These are phyloP conservation scores for Malachius bipustulatus DNA, from an alignment of 2,888 invertebrate genomes.

Conservation along the genomic window DNA sequence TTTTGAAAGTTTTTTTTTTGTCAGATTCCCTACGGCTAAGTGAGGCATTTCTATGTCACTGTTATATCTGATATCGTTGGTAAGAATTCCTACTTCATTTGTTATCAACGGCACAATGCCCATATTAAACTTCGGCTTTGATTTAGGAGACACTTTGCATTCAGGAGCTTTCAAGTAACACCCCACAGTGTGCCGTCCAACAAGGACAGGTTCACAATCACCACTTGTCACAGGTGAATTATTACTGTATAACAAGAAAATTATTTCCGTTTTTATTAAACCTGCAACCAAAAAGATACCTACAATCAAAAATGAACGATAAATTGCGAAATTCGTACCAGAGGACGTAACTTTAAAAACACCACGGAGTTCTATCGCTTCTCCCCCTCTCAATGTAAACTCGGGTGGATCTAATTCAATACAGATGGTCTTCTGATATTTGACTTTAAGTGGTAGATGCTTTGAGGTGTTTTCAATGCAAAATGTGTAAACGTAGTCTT, in stretches of 20 bases:
- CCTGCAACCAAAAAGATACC: too few relatives aligned
- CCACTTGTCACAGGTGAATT: too few relatives aligned
- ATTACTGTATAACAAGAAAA: too few relatives aligned
- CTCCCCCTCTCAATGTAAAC: conserved; percentile 18
- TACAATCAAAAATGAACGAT: too few relatives aligned
- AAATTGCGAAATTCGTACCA: too few relatives aligned
- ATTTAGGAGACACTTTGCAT: too few relatives aligned
- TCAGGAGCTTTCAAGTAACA: too few relatives aligned
- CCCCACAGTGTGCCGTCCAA: too few relatives aligned
- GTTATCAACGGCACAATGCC: conserved; percentile 30
- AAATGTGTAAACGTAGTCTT: conserved; percentile 22
- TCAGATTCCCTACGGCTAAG: conserved; percentile 22
- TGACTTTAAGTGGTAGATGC: conserved; percentile 22
- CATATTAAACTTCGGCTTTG: conserved; percentile 25
- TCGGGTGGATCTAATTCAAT: conserved; percentile 23
- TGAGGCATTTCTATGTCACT: conserved; percentile 22
- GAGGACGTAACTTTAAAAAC: neutral
- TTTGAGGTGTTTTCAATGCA: conserved; percentile 23
- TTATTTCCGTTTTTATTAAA: too few relatives aligned
- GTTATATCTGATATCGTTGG: conserved; percentile 28
- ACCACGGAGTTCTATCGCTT: conserved; percentile 6
- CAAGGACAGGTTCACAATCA: too few relatives aligned
- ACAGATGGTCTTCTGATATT: conserved; percentile 24
- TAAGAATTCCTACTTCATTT: conserved; percentile 31
- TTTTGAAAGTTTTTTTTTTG: conserved; percentile 16